Conservation (phyloP, 2,113 vertebrate genomes). For the Grus americana region DNA sequence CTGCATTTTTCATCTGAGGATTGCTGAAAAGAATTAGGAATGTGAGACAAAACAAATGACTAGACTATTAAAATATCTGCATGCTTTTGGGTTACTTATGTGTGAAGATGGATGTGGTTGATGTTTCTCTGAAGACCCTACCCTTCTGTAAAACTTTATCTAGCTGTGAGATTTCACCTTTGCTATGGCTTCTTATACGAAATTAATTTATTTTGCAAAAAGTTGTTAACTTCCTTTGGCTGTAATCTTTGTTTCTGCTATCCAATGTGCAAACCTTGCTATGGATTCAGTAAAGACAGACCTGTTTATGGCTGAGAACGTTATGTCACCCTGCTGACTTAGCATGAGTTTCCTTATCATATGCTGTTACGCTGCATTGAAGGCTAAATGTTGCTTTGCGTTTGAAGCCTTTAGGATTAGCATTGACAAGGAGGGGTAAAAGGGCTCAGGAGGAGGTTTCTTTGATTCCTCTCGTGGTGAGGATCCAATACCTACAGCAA, state of each 20-base stretch:
- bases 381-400: fast-evolving
- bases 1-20: background rate
- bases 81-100: background rate
- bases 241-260: background rate
- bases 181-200: background rate
- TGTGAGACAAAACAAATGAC: background rate
- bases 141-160: background rate
- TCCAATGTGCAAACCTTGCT: background rate
- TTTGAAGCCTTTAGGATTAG: background rate
- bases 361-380: fast-evolving
- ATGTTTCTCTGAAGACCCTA: background rate
- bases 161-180: background rate
- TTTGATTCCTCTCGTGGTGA: background rate
- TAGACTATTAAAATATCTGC: background rate
- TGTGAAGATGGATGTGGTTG: background rate
- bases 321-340: background rate
- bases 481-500: background rate
- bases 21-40: background rate
- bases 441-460: background rate
- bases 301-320: background rate
- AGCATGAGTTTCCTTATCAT: background rate
- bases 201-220: background rate
- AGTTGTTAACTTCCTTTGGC: background rate
- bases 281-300: background rate
- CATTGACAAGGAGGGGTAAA: background rate